Evolutionary conservation across 2,888 invertebrate genomes (phyloP), one percentile per base, ranked within the genome.

Genomic region (Anticlea derivata): DNA sequence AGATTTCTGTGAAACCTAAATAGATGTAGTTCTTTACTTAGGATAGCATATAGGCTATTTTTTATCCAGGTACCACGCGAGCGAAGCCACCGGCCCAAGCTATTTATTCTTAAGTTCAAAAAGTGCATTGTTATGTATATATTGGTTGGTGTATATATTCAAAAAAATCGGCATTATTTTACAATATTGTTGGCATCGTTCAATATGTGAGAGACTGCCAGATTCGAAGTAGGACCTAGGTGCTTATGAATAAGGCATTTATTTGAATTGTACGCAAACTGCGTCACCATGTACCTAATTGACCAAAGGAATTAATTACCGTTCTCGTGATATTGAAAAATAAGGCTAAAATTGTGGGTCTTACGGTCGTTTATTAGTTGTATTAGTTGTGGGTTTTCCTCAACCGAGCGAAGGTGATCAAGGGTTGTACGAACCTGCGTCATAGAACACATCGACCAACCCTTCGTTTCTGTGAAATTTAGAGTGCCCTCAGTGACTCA

Each of bases 391-490:
- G 74, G 82, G 78, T 83, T 85, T 85, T 84, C 74, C 83, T 75
- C 65, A 58, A 65, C 58, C 44, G 24, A 13, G 48, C 49, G 78
- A 85, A 84, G 80, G 83, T 80, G 70, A 82, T 61, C 79, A 49
- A 69, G 80, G 79, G 76, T 61, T 53, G 67, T 60, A 48, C n/a
- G n/a, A n/a, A n/a, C 48, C 67, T 82, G 80, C 84, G 84, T 83
- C 83, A 83, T 61, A 65, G 60, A 34, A 64, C 50, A 51, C 54
- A 55, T 54, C 57, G 61, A 62, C 59, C 71, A 66, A 75, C 80
- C 81, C 80, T 78, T 67, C 60, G 63, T 52, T 70, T 68, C 66
- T 54, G 55, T 60, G 57, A 68, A 73, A 53, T 52, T 24, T 40
- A 60, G 54, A 63, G 54, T 60, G 60, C 55, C 7, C 54, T 54